Evolutionary conservation across 2,888 invertebrate genomes (phyloP).

Genomic region (Philonicus albiceps): DNA sequence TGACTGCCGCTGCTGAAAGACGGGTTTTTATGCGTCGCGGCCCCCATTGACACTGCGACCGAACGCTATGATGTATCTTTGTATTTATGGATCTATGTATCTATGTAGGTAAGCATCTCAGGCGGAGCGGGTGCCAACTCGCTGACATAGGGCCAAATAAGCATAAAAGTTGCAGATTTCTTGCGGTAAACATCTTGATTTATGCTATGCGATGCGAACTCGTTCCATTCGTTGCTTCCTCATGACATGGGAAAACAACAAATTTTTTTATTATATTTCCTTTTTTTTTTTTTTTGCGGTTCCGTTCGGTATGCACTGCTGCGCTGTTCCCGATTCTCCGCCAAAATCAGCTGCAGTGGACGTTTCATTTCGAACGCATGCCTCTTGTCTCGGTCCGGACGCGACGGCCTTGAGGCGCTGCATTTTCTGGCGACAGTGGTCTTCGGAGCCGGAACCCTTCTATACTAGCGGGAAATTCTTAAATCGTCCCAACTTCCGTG

Average conservation of each 20-base stretch:
- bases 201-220: slow-evolving; percentile 11
- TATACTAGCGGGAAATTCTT: not conserved
- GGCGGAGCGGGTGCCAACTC: not conserved
- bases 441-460: not conserved
- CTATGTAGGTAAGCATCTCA: no score
- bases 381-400: not conserved
- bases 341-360: slow-evolving; percentile 20
- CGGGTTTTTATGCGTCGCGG: not conserved
- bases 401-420: slow-evolving; percentile 6
- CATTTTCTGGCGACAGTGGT: slow-evolving; percentile 38
- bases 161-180: slow-evolving; percentile 28
- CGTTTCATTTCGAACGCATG: slow-evolving; percentile 4
- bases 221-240: not conserved
- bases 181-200: slow-evolving; percentile 38
- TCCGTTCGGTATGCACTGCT: not conserved
- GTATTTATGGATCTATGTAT: no score
- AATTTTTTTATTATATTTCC: not conserved
- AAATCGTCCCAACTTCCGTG: slow-evolving; percentile 6
- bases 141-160: not conserved
- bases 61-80: not conserved
- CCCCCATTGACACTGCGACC: not conserved
- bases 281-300: not conserved
- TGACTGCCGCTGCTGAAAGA: not conserved
- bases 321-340: not conserved
- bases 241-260: slow-evolving; percentile 8